Evolutionary conservation across 2,113 vertebrate species (phyloP), one percentile per base, ranked within the genome.

Genomic region (Progne subis): DNA sequence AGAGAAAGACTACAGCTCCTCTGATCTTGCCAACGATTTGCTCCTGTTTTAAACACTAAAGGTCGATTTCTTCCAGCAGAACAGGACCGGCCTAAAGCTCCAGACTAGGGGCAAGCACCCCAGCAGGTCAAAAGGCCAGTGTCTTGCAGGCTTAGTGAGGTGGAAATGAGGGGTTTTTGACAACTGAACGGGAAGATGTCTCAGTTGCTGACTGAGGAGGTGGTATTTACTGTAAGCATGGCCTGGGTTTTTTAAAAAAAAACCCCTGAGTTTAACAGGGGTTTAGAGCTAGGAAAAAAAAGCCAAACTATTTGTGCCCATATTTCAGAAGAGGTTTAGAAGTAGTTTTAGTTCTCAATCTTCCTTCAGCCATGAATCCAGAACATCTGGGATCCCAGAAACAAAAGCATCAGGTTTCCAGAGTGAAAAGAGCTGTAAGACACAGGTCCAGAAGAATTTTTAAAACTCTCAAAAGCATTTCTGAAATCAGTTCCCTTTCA

Each of bases 381-480:
- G 9, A 78, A 96, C 94, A 93, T 94, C 86, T 95, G 94, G 76
- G 80, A 88, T 80, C 29, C 55, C 79, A 90, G 88, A 92, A 95
- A 86, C 19, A 94, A 94, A 91, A 92, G 91, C 74, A 76, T 94
- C 74, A 57, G 57, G 61, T 95, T 96, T 96, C 89, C 89, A 85
- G 89, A 84, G 53, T 24, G 21, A 69, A 82, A 90, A 86, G 68
- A 78, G 23, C 57, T 86, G 65, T 43, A 90, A 93, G 85, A 96
- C 31, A 71, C 23, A 39, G 65, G 53, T 90, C 92, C 81, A 69
- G 78, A 56, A 94, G 82, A 96, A 95, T 79, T 94, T 95, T 94
- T 90, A 84, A 94, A 97, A 92, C 90, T 93, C 88, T 88, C 28
- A 0, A 92, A 95, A 95, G 86, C 57, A 43, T 86, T 96, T 94